Evolutionary conservation across 1,140 invertebrate genomes (phyloP), one percentile per base, ranked within the genome.

Genomic region (Sinonovacula constricta): DNA sequence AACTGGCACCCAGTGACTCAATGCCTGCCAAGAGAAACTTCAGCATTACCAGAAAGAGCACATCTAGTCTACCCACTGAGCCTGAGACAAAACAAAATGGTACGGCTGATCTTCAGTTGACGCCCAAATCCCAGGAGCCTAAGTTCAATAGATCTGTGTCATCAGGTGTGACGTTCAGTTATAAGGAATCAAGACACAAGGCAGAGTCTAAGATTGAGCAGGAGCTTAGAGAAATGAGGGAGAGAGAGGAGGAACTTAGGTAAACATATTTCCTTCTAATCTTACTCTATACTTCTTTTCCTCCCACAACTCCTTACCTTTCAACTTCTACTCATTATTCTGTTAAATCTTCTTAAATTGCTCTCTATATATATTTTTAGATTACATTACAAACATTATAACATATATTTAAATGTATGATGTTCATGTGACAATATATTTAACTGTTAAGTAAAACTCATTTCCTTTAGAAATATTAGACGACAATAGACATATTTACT

Each of bases 151-250:
- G 78, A 57, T 67, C 26, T 14, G 34, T 68, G 10, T 65, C 71
- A 56, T 59, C 80, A 3, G 81, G 83, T 18, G 80, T 85, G 36
- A 74, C 82, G n/a, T 89, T 89, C 63, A 88, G 87, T 36, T 89
- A 88, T 79, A 82, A 80, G n/a, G 88, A 89, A 69, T 81, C 85
- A n/a, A 79, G 75, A 39, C 84, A 88, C 31, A 86, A 86, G 65
- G 88, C 88, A 1, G 88, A 88, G 68, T 88, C 87, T 15, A 88
- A 87, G 70, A 89, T 89, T 74, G 88, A 89, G 74, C 80, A 84
- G 36, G 88, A 89, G 74, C 69, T 89, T 7, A 69, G 87, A 71
- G 88, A 89, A 72, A 88, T 89, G 87, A 83, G 87, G 77, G 87
- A 89, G 68, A 72, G 88, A 60, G 88, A 89, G 54, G 87, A 89